Conservation (phyloP, 2,113 vertebrate species). For the Physeter macrocephalus region DNA sequence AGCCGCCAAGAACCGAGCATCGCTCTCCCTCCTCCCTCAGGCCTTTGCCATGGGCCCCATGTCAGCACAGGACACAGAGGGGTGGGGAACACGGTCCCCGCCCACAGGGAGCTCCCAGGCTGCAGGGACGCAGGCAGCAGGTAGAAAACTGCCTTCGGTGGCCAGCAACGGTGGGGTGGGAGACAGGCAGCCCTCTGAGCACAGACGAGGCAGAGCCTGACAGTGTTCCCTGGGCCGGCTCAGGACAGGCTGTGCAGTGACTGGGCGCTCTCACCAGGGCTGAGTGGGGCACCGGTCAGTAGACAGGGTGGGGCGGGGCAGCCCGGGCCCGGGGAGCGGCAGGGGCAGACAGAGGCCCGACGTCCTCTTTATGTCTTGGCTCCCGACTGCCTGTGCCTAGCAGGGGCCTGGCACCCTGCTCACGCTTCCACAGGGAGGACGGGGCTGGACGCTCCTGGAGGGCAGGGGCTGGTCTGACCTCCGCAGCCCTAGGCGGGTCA, state of each 20-base stretch:
- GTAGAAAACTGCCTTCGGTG: not conserved
- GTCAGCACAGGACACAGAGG: not conserved
- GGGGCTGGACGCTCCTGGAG: not conserved
- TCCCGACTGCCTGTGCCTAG: not conserved
- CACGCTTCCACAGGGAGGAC: not conserved
- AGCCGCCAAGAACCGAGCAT: not conserved
- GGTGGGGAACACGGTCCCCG: not conserved
- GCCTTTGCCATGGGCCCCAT: not conserved
- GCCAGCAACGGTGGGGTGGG: not conserved
- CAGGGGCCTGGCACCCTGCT: not conserved
- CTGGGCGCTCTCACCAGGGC: not conserved
- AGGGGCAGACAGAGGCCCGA: not conserved
- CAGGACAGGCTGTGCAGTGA: not conserved
- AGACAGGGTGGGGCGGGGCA: not conserved
- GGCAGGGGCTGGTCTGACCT: not conserved
- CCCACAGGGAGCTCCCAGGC: not conserved
- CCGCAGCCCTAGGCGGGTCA: not conserved
- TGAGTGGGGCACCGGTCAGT: too few relatives aligned
- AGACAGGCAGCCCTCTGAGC: too few relatives aligned
- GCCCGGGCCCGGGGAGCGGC: fast-evolving
- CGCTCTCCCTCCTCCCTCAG: too few relatives aligned
- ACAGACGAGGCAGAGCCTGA: not conserved
- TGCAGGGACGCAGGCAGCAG: not conserved
- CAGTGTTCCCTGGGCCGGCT: not conserved
- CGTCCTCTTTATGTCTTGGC: not conserved